phyloP scores from a whole-genome alignment of 2,797 vertebrate genomes.

The Otolemur crassicaudatus region DNA sequence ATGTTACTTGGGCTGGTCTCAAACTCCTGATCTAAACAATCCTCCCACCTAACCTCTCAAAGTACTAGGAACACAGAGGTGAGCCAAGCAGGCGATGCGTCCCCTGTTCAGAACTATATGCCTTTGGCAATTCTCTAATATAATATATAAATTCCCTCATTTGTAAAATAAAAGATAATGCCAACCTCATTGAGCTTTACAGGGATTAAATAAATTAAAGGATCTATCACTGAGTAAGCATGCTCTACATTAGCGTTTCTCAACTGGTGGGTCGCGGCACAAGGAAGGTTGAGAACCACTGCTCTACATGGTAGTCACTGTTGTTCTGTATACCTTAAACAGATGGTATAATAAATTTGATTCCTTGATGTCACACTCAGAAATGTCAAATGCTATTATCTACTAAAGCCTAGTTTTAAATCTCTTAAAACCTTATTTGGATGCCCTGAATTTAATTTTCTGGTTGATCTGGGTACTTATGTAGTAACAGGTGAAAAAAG shows the following conservation, averaged over 20 bases:
- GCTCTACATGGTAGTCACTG: not conserved
- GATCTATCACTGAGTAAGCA: not conserved
- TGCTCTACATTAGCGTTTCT: too few species aligned
- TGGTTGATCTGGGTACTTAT: not conserved
- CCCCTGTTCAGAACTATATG: not conserved
- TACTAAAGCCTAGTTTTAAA: not conserved
- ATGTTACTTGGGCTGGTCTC: not conserved
- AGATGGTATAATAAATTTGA: not conserved
- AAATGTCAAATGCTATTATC: not conserved
- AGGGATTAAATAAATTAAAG: not conserved
- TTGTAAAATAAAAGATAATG: conserved; percentile 3
- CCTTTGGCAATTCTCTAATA: not conserved
- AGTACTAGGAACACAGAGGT: not conserved
- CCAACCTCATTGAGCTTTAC: not conserved
- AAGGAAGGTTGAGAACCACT: too few species aligned
- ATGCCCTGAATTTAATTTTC: not conserved
- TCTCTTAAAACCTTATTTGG: not conserved
- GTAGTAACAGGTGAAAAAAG: not conserved
- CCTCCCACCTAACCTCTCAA: not conserved
- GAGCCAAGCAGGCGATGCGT: not conserved
- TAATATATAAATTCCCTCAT: not conserved
- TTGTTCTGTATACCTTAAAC: not conserved
- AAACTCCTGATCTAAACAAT: not conserved
- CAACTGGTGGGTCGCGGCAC: too few species aligned
- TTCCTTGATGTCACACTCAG: not conserved